Conservation (phyloP, 2,888 invertebrate genomes). For the Brachylomia viminalis region DNA sequence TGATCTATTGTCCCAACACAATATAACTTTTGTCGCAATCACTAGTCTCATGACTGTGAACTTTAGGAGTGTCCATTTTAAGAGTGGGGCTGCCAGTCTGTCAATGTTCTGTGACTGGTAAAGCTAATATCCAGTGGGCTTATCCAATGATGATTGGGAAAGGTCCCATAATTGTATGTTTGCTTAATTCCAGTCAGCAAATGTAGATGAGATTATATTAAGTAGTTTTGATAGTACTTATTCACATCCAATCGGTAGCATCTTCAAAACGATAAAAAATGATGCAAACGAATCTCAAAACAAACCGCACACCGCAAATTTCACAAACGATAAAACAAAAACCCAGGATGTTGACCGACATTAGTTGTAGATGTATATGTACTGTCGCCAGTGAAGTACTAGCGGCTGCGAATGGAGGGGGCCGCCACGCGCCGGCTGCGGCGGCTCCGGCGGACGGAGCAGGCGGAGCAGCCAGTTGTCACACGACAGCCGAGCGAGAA, state of each 20-base stretch:
- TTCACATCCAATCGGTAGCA: slow-evolving; percentile 6
- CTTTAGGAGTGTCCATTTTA: slow-evolving; percentile 8
- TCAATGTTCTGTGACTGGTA: not conserved
- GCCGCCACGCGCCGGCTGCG: slow-evolving; percentile 76
- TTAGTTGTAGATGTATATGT: slow-evolving; percentile 69
- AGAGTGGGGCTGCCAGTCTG: not conserved
- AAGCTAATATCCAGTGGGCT: slow-evolving; percentile 6
- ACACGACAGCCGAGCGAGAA: slow-evolving; percentile 85
- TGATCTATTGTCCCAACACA: slow-evolving; percentile 50
- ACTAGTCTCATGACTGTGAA: slow-evolving; percentile 24
- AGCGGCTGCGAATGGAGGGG: slow-evolving; percentile 66
- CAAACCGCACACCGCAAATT: slow-evolving; percentile 63
- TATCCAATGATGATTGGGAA: slow-evolving; percentile 24
- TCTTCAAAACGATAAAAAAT: slow-evolving; percentile 36
- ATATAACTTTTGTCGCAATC: slow-evolving; percentile 53
- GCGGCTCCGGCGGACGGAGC: slow-evolving; percentile 60
- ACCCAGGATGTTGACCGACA: slow-evolving; percentile 72
- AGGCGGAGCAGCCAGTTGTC: slow-evolving; percentile 80
- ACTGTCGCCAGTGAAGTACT: slow-evolving; percentile 66
- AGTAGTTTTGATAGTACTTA: not conserved
- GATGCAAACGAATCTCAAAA: slow-evolving; percentile 54
- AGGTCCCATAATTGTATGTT: slow-evolving; percentile 16
- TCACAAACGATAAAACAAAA: slow-evolving; percentile 68
- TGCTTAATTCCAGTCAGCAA: not conserved
- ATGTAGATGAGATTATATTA: not conserved